Percentiles rank a stretch among this genome's conserved stretches.
Conservation (phyloP, 1,140 invertebrate genomes). For the Zaprionus vittiger region DNA sequence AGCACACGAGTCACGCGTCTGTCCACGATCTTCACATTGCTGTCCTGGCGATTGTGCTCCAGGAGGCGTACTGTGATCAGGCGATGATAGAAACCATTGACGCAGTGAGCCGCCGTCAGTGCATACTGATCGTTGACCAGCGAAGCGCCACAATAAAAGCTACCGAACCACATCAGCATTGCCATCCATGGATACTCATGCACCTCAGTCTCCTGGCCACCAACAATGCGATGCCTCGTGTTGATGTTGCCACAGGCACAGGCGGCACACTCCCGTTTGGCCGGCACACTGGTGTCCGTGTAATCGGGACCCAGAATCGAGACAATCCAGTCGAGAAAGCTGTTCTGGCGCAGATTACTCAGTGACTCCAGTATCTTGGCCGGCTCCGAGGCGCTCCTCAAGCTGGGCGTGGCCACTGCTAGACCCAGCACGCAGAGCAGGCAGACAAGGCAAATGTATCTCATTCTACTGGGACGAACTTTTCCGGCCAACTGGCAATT, state of each 20-base stretch:
- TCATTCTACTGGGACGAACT: slow-evolving; percentile 54
- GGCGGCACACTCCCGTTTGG: slow-evolving; percentile 60
- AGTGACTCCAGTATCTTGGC: slow-evolving; percentile 62
- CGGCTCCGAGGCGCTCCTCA: slow-evolving; percentile 54
- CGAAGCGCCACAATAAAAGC: slow-evolving; percentile 89
- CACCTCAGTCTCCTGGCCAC: slow-evolving; percentile 87
- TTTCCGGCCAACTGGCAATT: slow-evolving; percentile 62
- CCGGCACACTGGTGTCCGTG: slow-evolving; percentile 39
- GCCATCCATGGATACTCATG: slow-evolving; percentile 90
- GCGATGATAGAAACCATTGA: slow-evolving; percentile 89
- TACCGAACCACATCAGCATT: slow-evolving; percentile 86
- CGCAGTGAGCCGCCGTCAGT: slow-evolving; percentile 90
- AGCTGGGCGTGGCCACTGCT: slow-evolving; percentile 44
- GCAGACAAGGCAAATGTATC: slow-evolving; percentile 29
- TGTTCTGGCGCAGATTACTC: slow-evolving; percentile 61
- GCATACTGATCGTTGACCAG: slow-evolving; percentile 87
- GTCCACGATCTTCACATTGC: slow-evolving; percentile 69
- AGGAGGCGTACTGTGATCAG: slow-evolving; percentile 89
- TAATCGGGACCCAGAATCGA: slow-evolving; percentile 65
- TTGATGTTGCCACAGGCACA: slow-evolving; percentile 87
- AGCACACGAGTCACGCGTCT: slow-evolving; percentile 82
- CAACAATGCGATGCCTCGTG: slow-evolving; percentile 88
- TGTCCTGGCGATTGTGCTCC: slow-evolving; percentile 89
- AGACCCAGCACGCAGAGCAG: slow-evolving; percentile 40
- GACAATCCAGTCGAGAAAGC: slow-evolving; percentile 70